phyloP scores from a whole-genome alignment of 1,140 invertebrate genomes.

The Papilio machaon region DNA sequence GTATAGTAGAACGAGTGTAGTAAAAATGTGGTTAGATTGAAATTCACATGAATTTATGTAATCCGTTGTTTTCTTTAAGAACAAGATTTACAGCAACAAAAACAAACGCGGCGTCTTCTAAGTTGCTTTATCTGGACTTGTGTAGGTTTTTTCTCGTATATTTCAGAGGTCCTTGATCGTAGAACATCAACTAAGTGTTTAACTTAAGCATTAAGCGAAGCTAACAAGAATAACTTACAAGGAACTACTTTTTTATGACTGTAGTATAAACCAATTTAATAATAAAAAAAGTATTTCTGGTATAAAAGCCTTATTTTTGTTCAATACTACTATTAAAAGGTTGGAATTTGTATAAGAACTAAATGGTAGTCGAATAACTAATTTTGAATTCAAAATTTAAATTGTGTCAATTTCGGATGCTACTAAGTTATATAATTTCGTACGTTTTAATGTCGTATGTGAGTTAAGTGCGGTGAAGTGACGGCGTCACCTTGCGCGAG shows the following conservation, averaged over 20 bases:
- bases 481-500: conserved; percentile 7
- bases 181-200: not conserved
- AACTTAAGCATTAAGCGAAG: not conserved
- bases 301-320: not conserved
- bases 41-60: not conserved
- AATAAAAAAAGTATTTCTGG: not conserved
- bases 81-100: not conserved
- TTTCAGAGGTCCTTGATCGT: not conserved
- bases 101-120: conserved; percentile 10
- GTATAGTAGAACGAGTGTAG: no score
- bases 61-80: not conserved
- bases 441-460: not conserved
- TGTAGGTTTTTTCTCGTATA: not conserved
- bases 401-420: not conserved
- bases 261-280: not conserved
- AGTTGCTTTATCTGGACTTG: conserved; percentile 6
- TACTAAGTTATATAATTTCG: not conserved
- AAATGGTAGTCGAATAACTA: no score
- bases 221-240: not conserved
- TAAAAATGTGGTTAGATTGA: not conserved
- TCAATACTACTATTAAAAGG: not conserved
- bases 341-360: no score
- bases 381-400: not conserved
- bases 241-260: no score
- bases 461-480: conserved; percentile 3